phyloP scores from a whole-genome alignment of 2,888 invertebrate species.

The Hermaeophaga mercurialis region DNA sequence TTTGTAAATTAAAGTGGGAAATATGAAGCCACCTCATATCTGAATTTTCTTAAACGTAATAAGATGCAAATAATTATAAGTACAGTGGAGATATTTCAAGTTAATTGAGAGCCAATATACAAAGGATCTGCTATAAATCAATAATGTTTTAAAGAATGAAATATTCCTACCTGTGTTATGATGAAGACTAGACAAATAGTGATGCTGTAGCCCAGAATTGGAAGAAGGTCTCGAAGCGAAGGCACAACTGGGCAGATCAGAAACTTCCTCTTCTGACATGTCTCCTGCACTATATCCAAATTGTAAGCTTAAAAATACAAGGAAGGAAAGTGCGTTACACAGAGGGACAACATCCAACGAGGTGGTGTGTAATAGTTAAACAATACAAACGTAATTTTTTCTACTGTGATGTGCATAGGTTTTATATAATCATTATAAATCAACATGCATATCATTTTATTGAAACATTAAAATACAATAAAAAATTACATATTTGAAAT shows the following conservation, averaged over 20 bases:
- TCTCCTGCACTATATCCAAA: conserved; percentile 58
- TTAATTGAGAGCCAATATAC: no score
- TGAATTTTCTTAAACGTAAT: no score
- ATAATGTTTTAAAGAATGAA: no score
- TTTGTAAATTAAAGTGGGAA: no score
- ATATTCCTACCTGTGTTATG: conserved; percentile 50
- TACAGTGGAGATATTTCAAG: no score
- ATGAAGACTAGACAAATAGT: conserved; percentile 53
- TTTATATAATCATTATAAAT: not conserved
- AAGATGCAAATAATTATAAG: no score
- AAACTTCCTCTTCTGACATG: conserved; percentile 66
- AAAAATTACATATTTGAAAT: not conserved
- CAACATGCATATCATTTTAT: not conserved
- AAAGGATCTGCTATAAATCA: no score
- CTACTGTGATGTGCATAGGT: conserved; percentile 20
- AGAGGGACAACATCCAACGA: conserved; percentile 36
- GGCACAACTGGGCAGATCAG: conserved; percentile 81
- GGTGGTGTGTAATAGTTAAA: conserved; percentile 12
- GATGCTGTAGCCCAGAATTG: conserved; percentile 51
- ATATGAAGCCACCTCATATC: no score
- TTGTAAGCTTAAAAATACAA: conserved; percentile 50
- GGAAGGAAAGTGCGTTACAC: conserved; percentile 38
- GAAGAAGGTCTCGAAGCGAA: conserved; percentile 66
- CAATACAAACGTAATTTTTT: no score
- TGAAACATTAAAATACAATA: no score